phyloP scores from a whole-genome alignment of 2,113 vertebrate genomes.

The Perca fluviatilis region DNA sequence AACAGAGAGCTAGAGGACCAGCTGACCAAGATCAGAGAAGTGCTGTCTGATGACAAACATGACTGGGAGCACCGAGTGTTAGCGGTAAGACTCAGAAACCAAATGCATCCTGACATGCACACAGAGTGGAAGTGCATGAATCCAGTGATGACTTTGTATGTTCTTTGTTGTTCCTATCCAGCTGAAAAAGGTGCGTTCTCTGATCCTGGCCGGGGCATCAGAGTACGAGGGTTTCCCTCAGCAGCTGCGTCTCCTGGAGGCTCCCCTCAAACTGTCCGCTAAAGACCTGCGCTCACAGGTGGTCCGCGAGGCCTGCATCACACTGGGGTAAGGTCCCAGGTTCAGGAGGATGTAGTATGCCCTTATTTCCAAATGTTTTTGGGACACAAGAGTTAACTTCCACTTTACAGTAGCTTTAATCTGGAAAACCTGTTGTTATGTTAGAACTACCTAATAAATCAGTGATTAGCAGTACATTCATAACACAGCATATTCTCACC shows the following conservation, averaged over 20 bases:
- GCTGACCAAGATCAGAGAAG: slow-evolving; percentile 94
- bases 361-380: no score
- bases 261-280: slow-evolving; percentile 94
- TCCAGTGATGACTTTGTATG: neutral
- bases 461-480: no score
- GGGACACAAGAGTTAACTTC: neutral
- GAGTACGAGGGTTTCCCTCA: slow-evolving; percentile 96
- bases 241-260: slow-evolving; percentile 94
- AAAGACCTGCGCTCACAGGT: slow-evolving; percentile 98
- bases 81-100: slow-evolving; percentile 85
- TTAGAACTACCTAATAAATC: neutral
- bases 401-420: neutral
- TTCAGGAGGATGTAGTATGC: neutral
- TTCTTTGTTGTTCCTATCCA: slow-evolving; percentile 65
- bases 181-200: slow-evolving; percentile 96
- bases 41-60: slow-evolving; percentile 96
- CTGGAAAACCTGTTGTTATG: neutral
- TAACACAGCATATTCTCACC: neutral
- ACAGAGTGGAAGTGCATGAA: neutral
- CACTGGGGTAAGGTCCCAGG: slow-evolving; percentile 87
- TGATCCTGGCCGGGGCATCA: slow-evolving; percentile 92
- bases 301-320: slow-evolving; percentile 98
- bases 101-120: neutral
- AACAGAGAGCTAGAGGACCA: slow-evolving; percentile 96
- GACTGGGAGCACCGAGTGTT: slow-evolving; percentile 97